phyloP scores from a whole-genome alignment of 2,797 vertebrate genomes.

The Petrocephalus sullivani region DNA sequence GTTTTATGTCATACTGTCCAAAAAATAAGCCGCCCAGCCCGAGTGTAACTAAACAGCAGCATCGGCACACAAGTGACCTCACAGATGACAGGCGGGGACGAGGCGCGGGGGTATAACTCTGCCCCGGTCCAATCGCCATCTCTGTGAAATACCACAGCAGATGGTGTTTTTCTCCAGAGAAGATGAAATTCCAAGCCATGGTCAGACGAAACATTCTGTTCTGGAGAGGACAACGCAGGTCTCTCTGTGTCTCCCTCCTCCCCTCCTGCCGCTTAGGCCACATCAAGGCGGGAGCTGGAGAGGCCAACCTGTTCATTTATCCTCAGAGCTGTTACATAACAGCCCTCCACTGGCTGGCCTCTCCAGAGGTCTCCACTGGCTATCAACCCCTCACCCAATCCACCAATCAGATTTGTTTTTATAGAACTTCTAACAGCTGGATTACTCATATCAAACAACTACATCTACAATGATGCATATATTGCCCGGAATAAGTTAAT shows the following conservation, averaged over 20 bases:
- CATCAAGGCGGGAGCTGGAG: background rate
- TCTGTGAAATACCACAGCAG: conserved; percentile 20
- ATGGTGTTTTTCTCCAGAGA: conserved; percentile 20
- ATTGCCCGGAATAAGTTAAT: background rate
- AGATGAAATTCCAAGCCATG: background rate
- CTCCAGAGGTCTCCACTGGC: background rate
- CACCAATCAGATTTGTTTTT: background rate
- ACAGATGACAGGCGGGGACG: background rate
- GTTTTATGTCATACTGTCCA: background rate
- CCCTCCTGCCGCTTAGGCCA: background rate
- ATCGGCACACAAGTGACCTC: background rate
- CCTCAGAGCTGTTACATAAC: background rate
- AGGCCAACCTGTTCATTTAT: background rate
- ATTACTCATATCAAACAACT: background rate
- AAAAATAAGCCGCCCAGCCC: background rate
- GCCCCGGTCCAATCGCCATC: background rate
- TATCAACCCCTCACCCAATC: background rate
- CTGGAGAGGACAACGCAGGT: background rate
- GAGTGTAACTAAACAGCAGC: background rate
- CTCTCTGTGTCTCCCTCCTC: background rate
- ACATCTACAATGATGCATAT: background rate
- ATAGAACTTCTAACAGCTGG: background rate
- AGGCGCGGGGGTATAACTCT: background rate
- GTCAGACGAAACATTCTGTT: conserved; percentile 10
- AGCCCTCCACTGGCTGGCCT: too few relatives aligned